Base-by-base conservation (phyloP, 2,113 vertebrate species). In the Pteruthius melanotis region DNA sequence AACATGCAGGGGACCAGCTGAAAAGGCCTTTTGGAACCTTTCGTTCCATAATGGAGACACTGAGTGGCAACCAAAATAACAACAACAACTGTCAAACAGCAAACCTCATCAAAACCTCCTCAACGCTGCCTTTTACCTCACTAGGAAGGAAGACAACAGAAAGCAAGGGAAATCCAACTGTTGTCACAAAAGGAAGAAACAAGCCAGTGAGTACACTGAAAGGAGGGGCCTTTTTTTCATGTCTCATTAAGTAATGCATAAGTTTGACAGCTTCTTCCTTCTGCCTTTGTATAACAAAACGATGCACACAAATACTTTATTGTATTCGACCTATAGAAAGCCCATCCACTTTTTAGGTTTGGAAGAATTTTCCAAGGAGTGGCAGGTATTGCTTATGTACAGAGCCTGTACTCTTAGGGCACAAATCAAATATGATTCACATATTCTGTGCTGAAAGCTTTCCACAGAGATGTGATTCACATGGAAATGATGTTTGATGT, bases 61-160 rank as follows among this genome's bases (percentile, higher is more conserved):
- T 99, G 64, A 99, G 99, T 70, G 99, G 99, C 42, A 99, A 99
- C 97, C 98, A 99, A 81, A 99, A 99, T 95, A 99, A 99, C 97
- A 99, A 98, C 96, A 99, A 99, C 93, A 98, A 98, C 71, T 95
- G 90, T 79, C 98, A 98, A 75, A 90, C 91, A 45, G 85, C 96
- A 95, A 96, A 83, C 75, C 94, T 97, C 45, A 93, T 96, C 45
- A 99, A 98, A 98, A 97, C 97, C 70, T 94, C 94, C 77, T 97
- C 97, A 2, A 98, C 95, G 0, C 72, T 98, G 74, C 97, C 98
- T 93, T 98, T 99, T 96, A 98, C 98, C 94, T 98, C 98, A 23
- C 95, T 99, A 61, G 98, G 98, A 92, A 99, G 97, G 96, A 99
- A 98, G 98, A 95, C 83, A 5, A 39, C 97, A 13, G 99, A 99